These are phyloP conservation scores for Galagoides demidoff DNA, from an alignment of 2,797 vertebrate species.

Conservation along the genomic window DNA sequence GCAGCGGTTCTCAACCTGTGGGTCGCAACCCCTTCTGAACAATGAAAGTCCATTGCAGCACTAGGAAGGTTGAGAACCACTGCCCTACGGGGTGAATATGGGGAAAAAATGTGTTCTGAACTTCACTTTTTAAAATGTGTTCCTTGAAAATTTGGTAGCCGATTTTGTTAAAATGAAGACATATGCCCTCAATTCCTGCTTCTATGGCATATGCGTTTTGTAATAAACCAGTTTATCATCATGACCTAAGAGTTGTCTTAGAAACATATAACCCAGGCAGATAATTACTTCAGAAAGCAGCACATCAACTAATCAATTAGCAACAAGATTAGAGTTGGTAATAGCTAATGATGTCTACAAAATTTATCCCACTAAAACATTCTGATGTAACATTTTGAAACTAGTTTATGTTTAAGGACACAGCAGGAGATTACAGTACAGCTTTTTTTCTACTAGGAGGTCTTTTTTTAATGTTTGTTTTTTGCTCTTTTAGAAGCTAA, in stretches of 20 bases:
- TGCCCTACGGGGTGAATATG: background rate
- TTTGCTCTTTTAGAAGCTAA: background rate
- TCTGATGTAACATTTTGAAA: constrained; percentile 23
- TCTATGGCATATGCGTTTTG: background rate
- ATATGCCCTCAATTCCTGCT: background rate
- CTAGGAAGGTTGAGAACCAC: too few species aligned
- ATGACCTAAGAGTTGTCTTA: background rate
- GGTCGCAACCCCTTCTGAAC: too few species aligned
- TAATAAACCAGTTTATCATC: background rate
- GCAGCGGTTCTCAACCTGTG: too few species aligned
- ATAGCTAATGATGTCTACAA: background rate
- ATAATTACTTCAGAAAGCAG: background rate
- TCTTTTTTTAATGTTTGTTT: background rate
- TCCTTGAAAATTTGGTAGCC: background rate
- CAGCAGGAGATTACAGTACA: background rate
- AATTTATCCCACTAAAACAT: constrained; percentile 23
- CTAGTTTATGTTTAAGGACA: background rate
- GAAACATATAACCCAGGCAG: background rate
- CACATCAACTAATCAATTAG: background rate
- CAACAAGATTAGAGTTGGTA: background rate
- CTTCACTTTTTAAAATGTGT: background rate
- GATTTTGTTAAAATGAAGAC: constrained; percentile 8
- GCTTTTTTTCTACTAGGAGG: background rate
- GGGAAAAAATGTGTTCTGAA: background rate
- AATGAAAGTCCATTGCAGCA: too few species aligned